Evolutionary conservation across 1,140 invertebrate species (phyloP), one percentile per base, ranked within the genome.

Genomic region (Apis laboriosa): DNA sequence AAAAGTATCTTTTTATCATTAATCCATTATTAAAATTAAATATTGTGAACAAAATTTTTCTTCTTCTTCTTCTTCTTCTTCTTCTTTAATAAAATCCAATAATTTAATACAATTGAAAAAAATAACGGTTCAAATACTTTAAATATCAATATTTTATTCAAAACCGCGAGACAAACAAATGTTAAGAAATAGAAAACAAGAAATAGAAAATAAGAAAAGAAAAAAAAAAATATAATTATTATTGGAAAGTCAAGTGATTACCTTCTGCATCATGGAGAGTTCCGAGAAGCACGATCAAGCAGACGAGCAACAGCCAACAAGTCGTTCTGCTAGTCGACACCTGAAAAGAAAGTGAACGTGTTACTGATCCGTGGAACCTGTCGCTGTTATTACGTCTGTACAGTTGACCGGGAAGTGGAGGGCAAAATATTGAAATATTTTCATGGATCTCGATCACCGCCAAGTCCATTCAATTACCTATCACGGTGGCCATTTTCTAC

Each of bases 211-310:
- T 58, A 58, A 8, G 9, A 4, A 21, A 49, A 21, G 9, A 12
- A 21, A 4, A 43, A 11, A 11, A 12, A 19, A 49, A 67, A 34
- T 12, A 67, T 19, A 4, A 58, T 58, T 8, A 7, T 13, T 9
- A n/a, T 28, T n/a, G 43, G 19, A 68, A 51, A 51, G 17, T 1
- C 12, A 24, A 74, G 21, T 13, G 72, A 60, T 74, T 89, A 94
- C 93, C 93, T 92, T 94, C 93, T 79, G 89, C 89, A 86, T 93
- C 88, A 75, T 93, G 86, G 71, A 90, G 85, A 60, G 90, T 81
- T 80, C 89, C 90, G 71, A 92, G 58, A 55, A 94, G 87, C 74
- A 94, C 76, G 61, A 93, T 81, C 80, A 92, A 86, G 81, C 92
- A 93, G 71, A 88, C 67, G 79, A 93, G 83, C 78, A 93, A 70